A percentile compares a stretch with the other conserved stretches of the same genome.
Evolutionary conservation across 2,113 vertebrate species (phyloP).

Genomic region (Poecilia latipinna): DNA sequence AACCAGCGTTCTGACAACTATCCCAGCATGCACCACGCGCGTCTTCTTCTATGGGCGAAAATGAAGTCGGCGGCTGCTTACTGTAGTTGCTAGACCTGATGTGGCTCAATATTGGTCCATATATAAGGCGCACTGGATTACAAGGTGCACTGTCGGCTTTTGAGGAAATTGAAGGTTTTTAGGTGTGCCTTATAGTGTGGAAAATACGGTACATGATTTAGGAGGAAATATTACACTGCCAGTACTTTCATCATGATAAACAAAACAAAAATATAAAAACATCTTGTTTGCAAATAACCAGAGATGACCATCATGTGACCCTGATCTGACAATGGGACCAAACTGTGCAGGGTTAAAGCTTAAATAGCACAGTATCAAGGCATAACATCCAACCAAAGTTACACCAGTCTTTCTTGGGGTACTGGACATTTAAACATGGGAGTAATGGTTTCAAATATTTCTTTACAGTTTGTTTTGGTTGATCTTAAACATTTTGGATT

Average conservation of each 20-base stretch:
- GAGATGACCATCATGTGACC: constrained; percentile 28
- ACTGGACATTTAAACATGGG: constrained; percentile 18
- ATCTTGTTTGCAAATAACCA: neutral
- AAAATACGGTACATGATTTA: neutral
- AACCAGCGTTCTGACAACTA: no score
- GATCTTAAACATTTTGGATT: constrained; percentile 11
- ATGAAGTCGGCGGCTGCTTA: no score
- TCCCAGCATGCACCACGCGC: no score
- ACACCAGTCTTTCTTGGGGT: constrained; percentile 2
- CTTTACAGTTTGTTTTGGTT: constrained; percentile 1
- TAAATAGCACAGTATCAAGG: constrained; percentile 27
- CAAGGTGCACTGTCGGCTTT: no score
- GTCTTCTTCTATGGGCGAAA: no score
- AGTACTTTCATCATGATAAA: neutral
- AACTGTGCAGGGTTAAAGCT: constrained; percentile 60
- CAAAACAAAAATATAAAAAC: no score
- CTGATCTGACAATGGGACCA: constrained; percentile 72
- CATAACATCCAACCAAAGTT: constrained; percentile 15
- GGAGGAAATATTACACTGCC: neutral
- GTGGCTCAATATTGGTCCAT: no score
- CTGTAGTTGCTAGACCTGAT: no score
- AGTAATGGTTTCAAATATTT: constrained; percentile 21
- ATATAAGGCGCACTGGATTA: no score
- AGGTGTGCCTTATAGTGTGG: no score
- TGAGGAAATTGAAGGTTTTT: no score